Base-by-base conservation (phyloP, 2,797 vertebrate genomes). In the Fringilla coelebs region DNA sequence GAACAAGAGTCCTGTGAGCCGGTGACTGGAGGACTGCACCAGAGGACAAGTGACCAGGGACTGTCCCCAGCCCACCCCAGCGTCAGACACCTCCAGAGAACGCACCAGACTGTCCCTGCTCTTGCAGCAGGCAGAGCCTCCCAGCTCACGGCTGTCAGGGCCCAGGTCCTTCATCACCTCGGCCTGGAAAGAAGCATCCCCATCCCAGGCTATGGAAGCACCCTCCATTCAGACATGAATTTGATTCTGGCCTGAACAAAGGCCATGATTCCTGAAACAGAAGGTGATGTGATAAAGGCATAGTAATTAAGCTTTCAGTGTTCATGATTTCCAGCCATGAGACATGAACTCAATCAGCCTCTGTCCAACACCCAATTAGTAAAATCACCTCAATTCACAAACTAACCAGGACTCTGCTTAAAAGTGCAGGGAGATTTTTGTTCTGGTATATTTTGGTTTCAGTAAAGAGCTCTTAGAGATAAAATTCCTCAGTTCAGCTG, bases 101-200 rank as follows among this genome's bases (percentile, higher is more conserved):
- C 32, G 11, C 2, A 1, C 0, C 0, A 18, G 72, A 1, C 38
- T 25, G 36, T 10, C 43, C 13, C 68, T 48, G 51, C 57, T 51
- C 40, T 20, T 7, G 17, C 6, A 26, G 28, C 65, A 20, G 21
- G 49, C 24, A n/a, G 32, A 80, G n/a, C 58, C 61, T 71, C 86
- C 61, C 58, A n/a, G 43, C 54, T 75, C 16, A 1, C 0, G 13
- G 15, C 29, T 5, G 8, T 7, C 4, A 2, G 45, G 34, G 52
- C n/a, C n/a, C 70, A 34, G 24, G 41, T 19, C 45, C n/a, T 71
- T 55, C 57, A 15, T 9, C 31, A 14, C 19, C 48, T 21, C 26
- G 45, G 40, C 40, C 52, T 58, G 25, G 65, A 34, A 60, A 67
- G 60, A 45, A 58, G 29, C 3, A 3, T 16, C 55, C 15, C 9